Conservation (phyloP, 2,113 vertebrate genomes). For the Cynocephalus volans region DNA sequence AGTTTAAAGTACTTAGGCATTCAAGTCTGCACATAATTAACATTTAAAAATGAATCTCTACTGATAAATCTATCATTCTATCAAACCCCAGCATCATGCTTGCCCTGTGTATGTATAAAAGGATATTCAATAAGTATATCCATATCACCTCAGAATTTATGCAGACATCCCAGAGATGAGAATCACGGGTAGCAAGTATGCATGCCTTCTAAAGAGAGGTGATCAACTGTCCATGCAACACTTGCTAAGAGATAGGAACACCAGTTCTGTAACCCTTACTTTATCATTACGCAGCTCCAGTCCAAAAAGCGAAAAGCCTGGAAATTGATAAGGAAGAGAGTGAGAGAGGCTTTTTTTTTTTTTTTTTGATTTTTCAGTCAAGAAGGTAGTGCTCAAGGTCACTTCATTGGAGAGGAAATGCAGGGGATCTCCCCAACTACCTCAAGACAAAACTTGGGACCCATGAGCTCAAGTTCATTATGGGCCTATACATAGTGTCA, state of each 20-base stretch:
- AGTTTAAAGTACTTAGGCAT: background rate
- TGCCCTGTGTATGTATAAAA: background rate
- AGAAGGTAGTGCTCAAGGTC: background rate
- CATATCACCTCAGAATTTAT: background rate
- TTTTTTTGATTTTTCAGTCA: background rate
- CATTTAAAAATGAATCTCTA: background rate
- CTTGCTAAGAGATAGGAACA: background rate
- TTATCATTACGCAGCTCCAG: background rate
- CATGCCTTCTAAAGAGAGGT: background rate
- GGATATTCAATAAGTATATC: background rate
- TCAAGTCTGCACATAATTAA: background rate
- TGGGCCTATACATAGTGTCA: background rate
- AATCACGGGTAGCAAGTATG: background rate
- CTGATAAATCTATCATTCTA: background rate
- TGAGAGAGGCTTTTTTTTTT: background rate
- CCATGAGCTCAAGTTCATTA: background rate
- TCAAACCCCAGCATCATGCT: background rate
- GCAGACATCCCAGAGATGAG: background rate
- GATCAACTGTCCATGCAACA: background rate
- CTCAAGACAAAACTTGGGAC: background rate
- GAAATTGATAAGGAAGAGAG: background rate
- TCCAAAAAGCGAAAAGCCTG: background rate
- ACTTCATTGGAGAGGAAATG: background rate
- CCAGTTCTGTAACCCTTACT: background rate
- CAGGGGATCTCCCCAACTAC: fast-evolving